Percentiles rank a stretch among this genome's conserved stretches.
phyloP scores from a whole-genome alignment of 2,113 vertebrate species.

The Rhagologus leucostigma region DNA sequence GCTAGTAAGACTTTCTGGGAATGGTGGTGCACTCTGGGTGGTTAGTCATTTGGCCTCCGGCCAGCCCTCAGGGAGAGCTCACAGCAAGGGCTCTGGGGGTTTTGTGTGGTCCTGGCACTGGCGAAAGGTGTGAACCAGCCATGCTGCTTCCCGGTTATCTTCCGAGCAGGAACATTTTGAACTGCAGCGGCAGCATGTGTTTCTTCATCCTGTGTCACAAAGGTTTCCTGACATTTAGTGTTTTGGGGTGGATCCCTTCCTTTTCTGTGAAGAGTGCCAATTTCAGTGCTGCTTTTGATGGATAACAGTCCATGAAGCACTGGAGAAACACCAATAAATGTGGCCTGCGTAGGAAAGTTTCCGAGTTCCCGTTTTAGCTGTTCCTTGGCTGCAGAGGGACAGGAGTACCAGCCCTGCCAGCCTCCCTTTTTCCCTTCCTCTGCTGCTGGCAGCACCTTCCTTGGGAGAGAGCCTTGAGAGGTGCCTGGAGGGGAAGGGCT shows the following conservation, averaged over 20 bases:
- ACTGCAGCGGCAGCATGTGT: neutral
- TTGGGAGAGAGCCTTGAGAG: neutral
- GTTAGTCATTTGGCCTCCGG: slow-evolving; percentile 13
- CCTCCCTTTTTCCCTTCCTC: neutral
- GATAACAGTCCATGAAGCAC: neutral
- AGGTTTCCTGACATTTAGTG: slow-evolving; percentile 44
- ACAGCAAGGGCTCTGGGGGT: neutral
- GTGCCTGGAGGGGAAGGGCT: neutral
- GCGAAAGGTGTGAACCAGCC: neutral
- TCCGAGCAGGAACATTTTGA: neutral
- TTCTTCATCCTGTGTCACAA: slow-evolving; percentile 46
- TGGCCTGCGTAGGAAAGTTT: neutral
- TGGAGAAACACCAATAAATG: neutral
- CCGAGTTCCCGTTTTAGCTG: neutral
- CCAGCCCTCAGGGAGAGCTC: neutral
- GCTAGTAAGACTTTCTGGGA: slow-evolving; percentile 48
- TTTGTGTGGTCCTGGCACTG: neutral
- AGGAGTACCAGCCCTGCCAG: neutral
- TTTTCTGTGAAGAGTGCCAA: slow-evolving; percentile 3
- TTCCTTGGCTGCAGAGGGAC: neutral
- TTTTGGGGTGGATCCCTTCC: slow-evolving; percentile 52
- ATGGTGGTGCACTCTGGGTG: neutral
- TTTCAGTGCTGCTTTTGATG: slow-evolving; percentile 17
- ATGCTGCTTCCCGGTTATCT: neutral
- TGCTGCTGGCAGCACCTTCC: neutral